These are phyloP conservation scores for Ellobium chinense DNA, from an alignment of 2,888 invertebrate genomes.

Conservation along the genomic window DNA sequence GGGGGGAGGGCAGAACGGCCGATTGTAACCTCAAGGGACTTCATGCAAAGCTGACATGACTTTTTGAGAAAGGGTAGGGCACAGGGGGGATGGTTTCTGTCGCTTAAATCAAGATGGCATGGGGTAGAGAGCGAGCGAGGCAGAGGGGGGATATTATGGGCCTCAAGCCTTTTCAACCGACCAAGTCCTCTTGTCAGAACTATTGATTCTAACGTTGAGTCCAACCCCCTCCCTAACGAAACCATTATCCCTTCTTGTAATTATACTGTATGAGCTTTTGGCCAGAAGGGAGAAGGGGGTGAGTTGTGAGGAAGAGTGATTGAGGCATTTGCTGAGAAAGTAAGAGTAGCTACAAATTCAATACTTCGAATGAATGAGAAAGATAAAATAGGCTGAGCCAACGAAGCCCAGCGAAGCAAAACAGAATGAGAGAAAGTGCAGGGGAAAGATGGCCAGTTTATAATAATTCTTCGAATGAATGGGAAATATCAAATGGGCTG, in stretches of 20 bases:
- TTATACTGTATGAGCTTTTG: too few species aligned
- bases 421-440: too few species aligned
- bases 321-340: too few species aligned
- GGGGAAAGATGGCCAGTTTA: too few species aligned
- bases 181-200: not conserved
- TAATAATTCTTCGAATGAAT: too few species aligned
- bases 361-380: too few species aligned
- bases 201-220: not conserved
- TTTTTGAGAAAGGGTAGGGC: not conserved
- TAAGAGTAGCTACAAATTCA: too few species aligned
- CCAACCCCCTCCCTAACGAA: not conserved
- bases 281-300: too few species aligned
- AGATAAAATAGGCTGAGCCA: too few species aligned
- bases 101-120: not conserved
- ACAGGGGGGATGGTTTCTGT: not conserved
- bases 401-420: too few species aligned
- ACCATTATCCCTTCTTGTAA: not conserved
- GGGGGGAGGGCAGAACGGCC: not conserved
- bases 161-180: not conserved
- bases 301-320: too few species aligned
- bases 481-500: too few species aligned
- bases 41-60: not conserved
- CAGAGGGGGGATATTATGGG: not conserved
- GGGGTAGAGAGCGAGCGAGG: not conserved
- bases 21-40: not conserved